A percentile compares a stretch with the other conserved stretches of the same genome.
Evolutionary conservation across 2,113 vertebrate genomes (phyloP).

Genomic region (Rhagologus leucostigma): DNA sequence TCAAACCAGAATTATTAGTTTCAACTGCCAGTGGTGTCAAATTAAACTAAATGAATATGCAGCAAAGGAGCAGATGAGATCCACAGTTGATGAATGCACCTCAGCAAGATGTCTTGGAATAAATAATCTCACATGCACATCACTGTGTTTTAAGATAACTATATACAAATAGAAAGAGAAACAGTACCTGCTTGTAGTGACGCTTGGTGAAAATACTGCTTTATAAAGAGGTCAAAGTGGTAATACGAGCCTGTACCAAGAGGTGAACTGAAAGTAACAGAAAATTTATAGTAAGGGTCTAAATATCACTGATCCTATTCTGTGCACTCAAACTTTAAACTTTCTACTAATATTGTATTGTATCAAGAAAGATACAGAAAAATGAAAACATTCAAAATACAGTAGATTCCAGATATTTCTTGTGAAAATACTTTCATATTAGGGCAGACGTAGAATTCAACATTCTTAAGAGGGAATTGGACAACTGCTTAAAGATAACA

Average conservation of each 20-base stretch:
- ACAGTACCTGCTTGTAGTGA: neutral
- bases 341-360: neutral
- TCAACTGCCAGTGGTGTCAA: neutral
- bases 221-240: neutral
- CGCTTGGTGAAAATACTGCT: neutral
- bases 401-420: neutral
- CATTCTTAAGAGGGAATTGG: neutral
- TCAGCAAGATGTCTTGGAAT: neutral
- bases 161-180: neutral
- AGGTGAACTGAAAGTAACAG: neutral
- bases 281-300: neutral
- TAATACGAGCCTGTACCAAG: neutral
- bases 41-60: neutral
- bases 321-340: neutral
- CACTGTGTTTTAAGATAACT: neutral
- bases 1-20: neutral
- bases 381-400: neutral
- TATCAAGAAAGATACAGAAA: neutral
- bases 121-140: neutral
- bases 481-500: neutral
- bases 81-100: neutral
- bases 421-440: neutral
- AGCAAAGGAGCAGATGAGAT: neutral
- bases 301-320: neutral
- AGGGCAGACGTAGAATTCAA: neutral